Percentiles rank a stretch among this genome's conserved stretches.
phyloP scores from a whole-genome alignment of 2,797 vertebrate species.

The Anolis apletophallus region DNA sequence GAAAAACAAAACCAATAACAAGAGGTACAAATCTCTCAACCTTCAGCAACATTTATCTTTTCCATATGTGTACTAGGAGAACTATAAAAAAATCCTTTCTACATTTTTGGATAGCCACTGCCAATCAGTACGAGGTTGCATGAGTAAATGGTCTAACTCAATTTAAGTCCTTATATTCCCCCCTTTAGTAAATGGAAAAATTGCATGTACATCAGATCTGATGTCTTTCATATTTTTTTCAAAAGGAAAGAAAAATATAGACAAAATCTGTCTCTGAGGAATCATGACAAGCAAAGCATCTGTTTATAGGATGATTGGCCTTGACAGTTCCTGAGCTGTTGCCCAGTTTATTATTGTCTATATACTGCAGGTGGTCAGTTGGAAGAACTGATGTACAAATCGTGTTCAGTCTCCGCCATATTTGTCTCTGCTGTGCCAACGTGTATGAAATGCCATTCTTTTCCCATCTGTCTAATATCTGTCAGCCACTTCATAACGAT shows the following conservation, averaged over 20 bases:
- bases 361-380: background rate
- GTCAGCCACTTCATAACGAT: background rate
- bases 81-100: no score
- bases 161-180: no score
- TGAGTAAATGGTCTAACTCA: no score
- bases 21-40: no score
- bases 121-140: no score
- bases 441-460: background rate
- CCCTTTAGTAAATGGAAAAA: background rate
- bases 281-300: background rate
- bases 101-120: no score
- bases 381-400: constrained; percentile 5
- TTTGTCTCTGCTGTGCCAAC: background rate
- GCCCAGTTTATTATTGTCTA: background rate
- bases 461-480: background rate
- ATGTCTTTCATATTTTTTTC: background rate
- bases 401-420: background rate
- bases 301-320: background rate
- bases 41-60: no score
- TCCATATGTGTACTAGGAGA: no score
- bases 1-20: no score
- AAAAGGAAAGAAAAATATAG: no score
- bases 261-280: background rate
- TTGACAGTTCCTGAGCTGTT: background rate
- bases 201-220: background rate